phyloP scores from a whole-genome alignment of 2,113 vertebrate genomes.

The Rostratula benghalensis region DNA sequence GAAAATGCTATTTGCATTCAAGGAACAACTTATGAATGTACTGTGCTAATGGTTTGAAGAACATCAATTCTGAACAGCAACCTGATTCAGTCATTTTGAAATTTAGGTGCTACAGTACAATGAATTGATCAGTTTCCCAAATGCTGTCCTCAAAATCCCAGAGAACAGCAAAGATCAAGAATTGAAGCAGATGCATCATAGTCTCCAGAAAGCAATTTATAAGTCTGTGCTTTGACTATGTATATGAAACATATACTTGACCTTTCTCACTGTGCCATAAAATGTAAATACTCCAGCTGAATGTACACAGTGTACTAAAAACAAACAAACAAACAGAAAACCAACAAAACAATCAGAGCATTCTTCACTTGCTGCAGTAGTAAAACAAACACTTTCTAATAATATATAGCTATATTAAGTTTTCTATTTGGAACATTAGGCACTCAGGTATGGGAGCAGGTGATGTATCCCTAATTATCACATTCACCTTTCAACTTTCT shows the following conservation, averaged over 20 bases:
- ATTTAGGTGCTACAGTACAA: not conserved
- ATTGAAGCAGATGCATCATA: not conserved
- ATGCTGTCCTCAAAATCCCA: constrained; percentile 18
- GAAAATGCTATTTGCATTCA: constrained; percentile 50
- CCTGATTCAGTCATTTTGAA: constrained; percentile 42
- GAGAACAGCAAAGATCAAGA: constrained; percentile 44
- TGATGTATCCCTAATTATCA: not conserved
- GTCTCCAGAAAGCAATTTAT: constrained; percentile 34
- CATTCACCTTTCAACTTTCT: not conserved
- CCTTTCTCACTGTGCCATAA: constrained; percentile 9
- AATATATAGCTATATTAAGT: not conserved
- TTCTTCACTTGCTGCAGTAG: not conserved
- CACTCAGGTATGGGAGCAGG: not conserved
- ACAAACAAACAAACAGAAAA: not conserved
- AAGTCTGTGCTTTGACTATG: not conserved
- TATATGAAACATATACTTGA: not conserved
- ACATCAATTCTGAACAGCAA: constrained; percentile 32
- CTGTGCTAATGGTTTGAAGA: not conserved
- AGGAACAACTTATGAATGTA: not conserved
- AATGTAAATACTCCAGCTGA: constrained; percentile 40
- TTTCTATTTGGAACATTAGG: not conserved
- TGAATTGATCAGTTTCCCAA: constrained; percentile 39
- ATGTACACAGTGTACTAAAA: not conserved
- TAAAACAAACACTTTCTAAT: constrained; percentile 11
- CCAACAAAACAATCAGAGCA: no score